Conservation (phyloP, 23 tunicate genomes). For the Trididemnum miniatum region DNA sequence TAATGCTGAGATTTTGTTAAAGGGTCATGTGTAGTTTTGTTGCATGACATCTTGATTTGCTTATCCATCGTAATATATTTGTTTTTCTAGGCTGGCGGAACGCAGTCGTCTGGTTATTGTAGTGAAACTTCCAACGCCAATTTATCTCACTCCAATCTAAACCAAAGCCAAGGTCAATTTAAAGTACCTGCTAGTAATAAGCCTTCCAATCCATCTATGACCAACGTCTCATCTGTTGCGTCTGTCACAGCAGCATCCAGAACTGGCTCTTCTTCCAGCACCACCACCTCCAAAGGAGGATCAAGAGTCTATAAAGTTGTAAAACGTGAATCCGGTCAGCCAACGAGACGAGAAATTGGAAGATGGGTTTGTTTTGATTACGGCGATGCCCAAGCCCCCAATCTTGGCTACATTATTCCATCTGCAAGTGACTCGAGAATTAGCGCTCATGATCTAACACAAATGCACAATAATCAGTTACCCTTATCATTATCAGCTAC, state of each 20-base stretch:
- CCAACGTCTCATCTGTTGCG: background rate
- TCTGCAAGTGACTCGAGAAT: constrained; percentile 49
- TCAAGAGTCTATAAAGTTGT: constrained; percentile 85
- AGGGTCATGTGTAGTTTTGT: too few relatives aligned
- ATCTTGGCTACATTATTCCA: constrained; percentile 26
- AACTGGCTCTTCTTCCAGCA: constrained; percentile 7
- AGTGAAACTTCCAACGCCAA: background rate
- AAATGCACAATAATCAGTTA: background rate
- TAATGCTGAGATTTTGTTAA: too few relatives aligned
- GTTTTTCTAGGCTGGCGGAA: background rate
- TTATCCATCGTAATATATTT: too few relatives aligned
- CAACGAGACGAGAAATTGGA: constrained; percentile 38
- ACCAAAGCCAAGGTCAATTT: background rate
- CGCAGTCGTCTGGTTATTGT: background rate
- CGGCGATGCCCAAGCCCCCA: constrained; percentile 75
- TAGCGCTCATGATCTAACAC: constrained; percentile 3
- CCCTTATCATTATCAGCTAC: constrained; percentile 50
- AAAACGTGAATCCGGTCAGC: constrained; percentile 59
- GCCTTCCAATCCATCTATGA: background rate
- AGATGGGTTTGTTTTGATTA: constrained; percentile 80
- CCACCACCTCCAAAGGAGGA: constrained; percentile 16
- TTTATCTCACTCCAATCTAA: background rate
- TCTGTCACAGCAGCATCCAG: too few relatives aligned
- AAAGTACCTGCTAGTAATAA: background rate
- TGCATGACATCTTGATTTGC: too few relatives aligned